Evolutionary conservation across 2,888 invertebrate species (phyloP).

Genomic region (Meiosimyza platycephala): DNA sequence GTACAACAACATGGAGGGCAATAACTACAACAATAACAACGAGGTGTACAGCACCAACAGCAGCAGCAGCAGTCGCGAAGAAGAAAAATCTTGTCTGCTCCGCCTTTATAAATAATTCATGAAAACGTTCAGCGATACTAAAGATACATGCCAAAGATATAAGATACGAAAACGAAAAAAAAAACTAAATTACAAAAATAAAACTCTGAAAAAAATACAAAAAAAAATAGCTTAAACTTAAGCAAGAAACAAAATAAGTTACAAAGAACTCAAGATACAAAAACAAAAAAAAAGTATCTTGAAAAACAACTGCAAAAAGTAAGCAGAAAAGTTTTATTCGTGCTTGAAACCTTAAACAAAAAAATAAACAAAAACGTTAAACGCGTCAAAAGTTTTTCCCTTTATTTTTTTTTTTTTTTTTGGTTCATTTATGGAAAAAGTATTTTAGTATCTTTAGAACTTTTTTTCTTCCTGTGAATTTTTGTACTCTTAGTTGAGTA

Average conservation of each 20-base stretch:
- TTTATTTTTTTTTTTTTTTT: conserved; percentile 27
- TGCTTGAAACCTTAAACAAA: conserved; percentile 49
- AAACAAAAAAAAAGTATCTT: conserved; percentile 33
- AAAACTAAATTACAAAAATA: conserved; percentile 10
- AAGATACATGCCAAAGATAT: conserved; percentile 56
- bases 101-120: conserved; percentile 69
- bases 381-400: conserved; percentile 56
- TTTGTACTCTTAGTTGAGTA: background rate
- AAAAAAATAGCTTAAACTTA: conserved; percentile 31
- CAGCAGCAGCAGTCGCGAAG: conserved; percentile 27
- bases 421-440: background rate
- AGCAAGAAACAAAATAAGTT: conserved; percentile 17
- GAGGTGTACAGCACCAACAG: conserved; percentile 24
- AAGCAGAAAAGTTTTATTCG: conserved; percentile 42
- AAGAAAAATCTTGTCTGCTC: conserved; percentile 64
- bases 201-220: conserved; percentile 47
- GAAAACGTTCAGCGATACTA: conserved; percentile 53
- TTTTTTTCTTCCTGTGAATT: background rate
- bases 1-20: conserved; percentile 43
- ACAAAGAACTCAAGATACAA: conserved; percentile 27
- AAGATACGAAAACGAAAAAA: conserved; percentile 28
- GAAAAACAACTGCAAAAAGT: conserved; percentile 46
- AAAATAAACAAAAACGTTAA: conserved; percentile 49
- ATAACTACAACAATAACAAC: conserved; percentile 35
- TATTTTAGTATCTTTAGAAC: background rate